Base-by-base conservation (phyloP, 1,140 invertebrate species). In the Streblospio benedicti region DNA sequence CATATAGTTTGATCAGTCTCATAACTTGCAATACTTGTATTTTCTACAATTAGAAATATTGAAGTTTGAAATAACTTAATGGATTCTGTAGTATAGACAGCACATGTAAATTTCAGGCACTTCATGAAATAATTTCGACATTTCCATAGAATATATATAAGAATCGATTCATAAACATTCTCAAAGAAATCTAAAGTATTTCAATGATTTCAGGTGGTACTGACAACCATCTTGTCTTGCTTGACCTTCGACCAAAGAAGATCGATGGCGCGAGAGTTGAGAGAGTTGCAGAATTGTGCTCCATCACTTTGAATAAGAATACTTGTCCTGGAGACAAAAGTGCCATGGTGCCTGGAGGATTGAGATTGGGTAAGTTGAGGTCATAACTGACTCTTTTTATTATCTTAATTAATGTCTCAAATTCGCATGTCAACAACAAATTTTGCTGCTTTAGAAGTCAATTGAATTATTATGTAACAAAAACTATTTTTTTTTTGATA, bases 271-370 rank as follows among this genome's bases (percentile, higher is more conserved):
- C 90, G 2, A 85, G 87, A 65, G 91, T 86, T 2, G 93, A 97
- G 76, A 85, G 85, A 57, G 83, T 97, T 31, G 79, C 97, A 0
- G 94, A 98, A 74, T 83, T 89, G 44, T 84, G 94, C 61, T 86
- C 86, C 51, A 93, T 98, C 72, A 92, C 93, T 16, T 91, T 91
- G 67, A 99, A 99, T 76, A 99, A 98, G 80, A 99, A 99, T 75
- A 97, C 95, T 1, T 84, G 83, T 62, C 76, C 76, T 31, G 93
- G 94, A 1, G 95, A 99, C 75, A 95, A 93, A 75, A 95, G 90
- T 71, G 93, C 94, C 0, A 75, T 97, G 52, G 93, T 93, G 82
- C 93, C 94, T 0, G 91, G 91, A 67, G 95, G 76, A 27, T 62
- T 79, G 30, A 64, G 76, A 14, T 63, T 79, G 4, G 77, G 77